Evolutionary conservation across 2,797 vertebrate species (phyloP).

Genomic region (Tokudaia muenninki): DNA sequence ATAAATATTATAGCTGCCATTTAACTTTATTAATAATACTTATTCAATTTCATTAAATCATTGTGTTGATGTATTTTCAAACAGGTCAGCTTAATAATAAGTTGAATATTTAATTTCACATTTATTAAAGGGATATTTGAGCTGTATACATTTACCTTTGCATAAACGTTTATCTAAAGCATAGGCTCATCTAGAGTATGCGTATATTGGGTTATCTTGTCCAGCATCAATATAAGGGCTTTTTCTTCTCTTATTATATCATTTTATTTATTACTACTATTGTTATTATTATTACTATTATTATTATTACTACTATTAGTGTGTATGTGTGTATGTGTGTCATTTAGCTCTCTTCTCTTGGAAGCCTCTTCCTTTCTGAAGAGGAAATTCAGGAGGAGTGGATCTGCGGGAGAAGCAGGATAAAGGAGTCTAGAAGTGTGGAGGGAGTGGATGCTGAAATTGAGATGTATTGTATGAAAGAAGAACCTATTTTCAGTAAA

Average conservation of each 20-base stretch:
- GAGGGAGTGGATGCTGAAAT: no score
- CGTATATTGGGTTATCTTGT: not conserved
- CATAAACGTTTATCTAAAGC: not conserved
- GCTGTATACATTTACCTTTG: not conserved
- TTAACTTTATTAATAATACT: not conserved
- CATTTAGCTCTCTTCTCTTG: not conserved
- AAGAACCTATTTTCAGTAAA: not conserved
- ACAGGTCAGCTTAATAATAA: not conserved
- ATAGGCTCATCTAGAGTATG: no score
- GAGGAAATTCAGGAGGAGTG: not conserved
- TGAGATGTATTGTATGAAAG: no score
- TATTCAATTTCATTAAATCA: not conserved
- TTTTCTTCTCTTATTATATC: not conserved
- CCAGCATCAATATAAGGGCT: no score
- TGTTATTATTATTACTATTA: no score
- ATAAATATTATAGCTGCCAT: not conserved
- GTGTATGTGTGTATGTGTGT: not conserved
- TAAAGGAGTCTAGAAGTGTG: not conserved
- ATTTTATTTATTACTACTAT: no score
- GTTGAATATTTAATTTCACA: not conserved
- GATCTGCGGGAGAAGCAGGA: not conserved
- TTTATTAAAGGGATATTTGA: not conserved
- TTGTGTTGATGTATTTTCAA: not conserved
- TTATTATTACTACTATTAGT: no score
- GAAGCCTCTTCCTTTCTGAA: not conserved